Evolutionary conservation across 92 coral and sea anemone species (phyloP), one percentile per base, ranked within the genome.

Genomic region (Hydrozoanthus gracilis): DNA sequence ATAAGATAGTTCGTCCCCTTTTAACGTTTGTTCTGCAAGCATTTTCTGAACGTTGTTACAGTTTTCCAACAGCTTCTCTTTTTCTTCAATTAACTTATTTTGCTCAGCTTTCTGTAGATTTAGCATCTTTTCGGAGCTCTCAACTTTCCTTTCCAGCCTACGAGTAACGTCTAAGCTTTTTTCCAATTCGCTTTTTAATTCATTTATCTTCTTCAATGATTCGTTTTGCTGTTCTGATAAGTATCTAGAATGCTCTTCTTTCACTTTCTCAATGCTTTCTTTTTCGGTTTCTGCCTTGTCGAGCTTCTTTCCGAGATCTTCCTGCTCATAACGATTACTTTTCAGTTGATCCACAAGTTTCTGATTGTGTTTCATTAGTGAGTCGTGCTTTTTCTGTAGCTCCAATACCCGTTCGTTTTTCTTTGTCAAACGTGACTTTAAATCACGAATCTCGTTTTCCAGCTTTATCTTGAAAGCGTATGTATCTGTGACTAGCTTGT

Each of bases 391-490:
- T 51, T 72, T 88, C 55, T 89, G 89, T 65, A 87, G 74, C 44
- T 88, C 88, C 13, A 69, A 45, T 5, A 86, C 89, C 48, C 90
- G 80, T 17, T 90, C 91, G 27, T 92, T 95, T 61, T 91, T 92
- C 14, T 73, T 88, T 47, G 91, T 88, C 18, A 89, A 77, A 50
- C 84, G 90, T 61, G 89, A 88, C 20, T 71, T 52, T 52, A 94
- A 89, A 51, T 92, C 95, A 52, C 87, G 83, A 54, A 88, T 91
- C 61, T 90, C 87, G 56, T 71, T 79, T 7, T 91, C 94, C 66
- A 92, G 82, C 73, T 92, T 92, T 73, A 84, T 69, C 55, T 92
- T 94, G 78, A 88, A 93, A 46, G 89, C 69, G 70, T 89, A 89
- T 50, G 91, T 90, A 69, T 93, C 95, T 54, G 87, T 92, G 50